These are phyloP conservation scores for Eolophus roseicapilla DNA, from an alignment of 2,113 vertebrate species.

Conservation along the genomic window DNA sequence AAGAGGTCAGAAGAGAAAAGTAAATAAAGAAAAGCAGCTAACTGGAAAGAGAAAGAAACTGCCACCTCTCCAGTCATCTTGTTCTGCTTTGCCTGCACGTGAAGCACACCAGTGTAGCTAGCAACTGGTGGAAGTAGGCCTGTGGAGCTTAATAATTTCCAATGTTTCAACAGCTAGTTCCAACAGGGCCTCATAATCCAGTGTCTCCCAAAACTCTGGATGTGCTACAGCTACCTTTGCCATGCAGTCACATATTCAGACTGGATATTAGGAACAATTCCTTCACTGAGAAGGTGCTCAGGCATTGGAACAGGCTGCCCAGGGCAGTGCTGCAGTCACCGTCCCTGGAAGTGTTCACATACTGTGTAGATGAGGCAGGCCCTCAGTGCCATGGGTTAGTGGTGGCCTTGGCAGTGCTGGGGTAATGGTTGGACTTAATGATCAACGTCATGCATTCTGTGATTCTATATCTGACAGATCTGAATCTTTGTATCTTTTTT, in stretches of 20 bases:
- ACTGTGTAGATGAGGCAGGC: neutral
- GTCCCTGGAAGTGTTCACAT: neutral
- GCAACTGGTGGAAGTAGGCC: neutral
- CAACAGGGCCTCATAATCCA: neutral
- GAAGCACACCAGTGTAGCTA: rapidly evolving
- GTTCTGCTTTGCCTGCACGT: neutral
- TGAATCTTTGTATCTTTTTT: neutral
- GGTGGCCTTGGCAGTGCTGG: neutral
- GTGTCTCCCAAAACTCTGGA: neutral
- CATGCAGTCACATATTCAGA: neutral
- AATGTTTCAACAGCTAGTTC: neutral
- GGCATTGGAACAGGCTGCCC: neutral
- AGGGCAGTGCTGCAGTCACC: neutral
- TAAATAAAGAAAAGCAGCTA: neutral
- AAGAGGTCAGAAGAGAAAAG: neutral
- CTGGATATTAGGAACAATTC: neutral
- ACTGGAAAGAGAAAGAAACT: neutral
- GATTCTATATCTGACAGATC: neutral
- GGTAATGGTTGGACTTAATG: neutral
- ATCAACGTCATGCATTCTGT: neutral
- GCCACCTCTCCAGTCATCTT: neutral
- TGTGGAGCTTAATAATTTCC: neutral
- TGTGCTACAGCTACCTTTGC: neutral
- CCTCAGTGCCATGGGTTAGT: neutral
- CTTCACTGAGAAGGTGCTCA: neutral